These are phyloP conservation scores for Sebastes itinus DNA, from an alignment of 2,797 vertebrate species.

Conservation along the genomic window DNA sequence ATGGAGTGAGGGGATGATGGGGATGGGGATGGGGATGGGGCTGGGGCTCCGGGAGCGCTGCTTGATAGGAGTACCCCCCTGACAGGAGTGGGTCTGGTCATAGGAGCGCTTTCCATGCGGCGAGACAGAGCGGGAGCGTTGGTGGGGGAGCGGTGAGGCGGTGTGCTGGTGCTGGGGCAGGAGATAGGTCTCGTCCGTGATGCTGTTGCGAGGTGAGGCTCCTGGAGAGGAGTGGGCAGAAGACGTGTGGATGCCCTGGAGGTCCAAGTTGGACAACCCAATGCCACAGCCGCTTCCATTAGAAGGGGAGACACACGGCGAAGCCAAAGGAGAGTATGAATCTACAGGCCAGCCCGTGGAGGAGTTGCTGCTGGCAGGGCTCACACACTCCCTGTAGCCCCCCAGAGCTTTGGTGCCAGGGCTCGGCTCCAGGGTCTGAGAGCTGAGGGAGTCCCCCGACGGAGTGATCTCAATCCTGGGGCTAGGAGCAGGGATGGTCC, in stretches of 20 bases:
- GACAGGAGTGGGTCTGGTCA: slow-evolving; percentile 81
- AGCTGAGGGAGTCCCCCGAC: slow-evolving; percentile 88
- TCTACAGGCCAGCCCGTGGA: slow-evolving; percentile 96
- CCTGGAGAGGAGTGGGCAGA: slow-evolving; percentile 93
- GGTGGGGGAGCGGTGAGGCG: slow-evolving; percentile 84
- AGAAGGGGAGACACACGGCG: slow-evolving; percentile 91
- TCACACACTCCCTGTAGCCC: slow-evolving; percentile 94
- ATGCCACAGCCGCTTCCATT: slow-evolving; percentile 66
- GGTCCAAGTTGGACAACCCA: slow-evolving; percentile 82
- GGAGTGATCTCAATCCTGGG: slow-evolving; percentile 98
- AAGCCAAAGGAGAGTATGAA: slow-evolving; percentile 88
- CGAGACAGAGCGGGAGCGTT: slow-evolving; percentile 91
- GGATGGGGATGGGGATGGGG: slow-evolving; percentile 75
- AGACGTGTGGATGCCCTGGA: slow-evolving; percentile 92
- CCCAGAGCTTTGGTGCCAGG: slow-evolving; percentile 80
- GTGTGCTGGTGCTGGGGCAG: slow-evolving; percentile 65
- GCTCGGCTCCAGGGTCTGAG: slow-evolving; percentile 82
- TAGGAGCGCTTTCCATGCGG: slow-evolving; percentile 92
- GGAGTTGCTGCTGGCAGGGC: slow-evolving; percentile 96
- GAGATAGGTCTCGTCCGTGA: slow-evolving; percentile 90
- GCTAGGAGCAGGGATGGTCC: slow-evolving; percentile 84
- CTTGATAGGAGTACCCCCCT: slow-evolving; percentile 79
- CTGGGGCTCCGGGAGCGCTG: slow-evolving; percentile 92
- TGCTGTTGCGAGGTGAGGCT: slow-evolving; percentile 90
- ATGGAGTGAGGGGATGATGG: slow-evolving; percentile 84